Base-by-base conservation (phyloP, 1,140 invertebrate genomes). In the Pristionchus pacificus region DNA sequence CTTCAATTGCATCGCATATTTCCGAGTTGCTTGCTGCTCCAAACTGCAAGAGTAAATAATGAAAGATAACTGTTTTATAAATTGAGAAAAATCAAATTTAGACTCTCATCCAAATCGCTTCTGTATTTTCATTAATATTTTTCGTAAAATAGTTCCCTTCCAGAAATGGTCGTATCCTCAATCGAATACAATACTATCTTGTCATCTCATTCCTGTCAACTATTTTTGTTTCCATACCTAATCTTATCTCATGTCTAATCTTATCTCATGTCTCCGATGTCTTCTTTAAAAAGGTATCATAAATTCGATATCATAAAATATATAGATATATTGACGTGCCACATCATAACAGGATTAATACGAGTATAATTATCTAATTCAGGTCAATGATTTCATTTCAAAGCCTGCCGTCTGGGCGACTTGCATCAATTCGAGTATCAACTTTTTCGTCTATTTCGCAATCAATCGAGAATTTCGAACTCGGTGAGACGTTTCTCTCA, bases 381-480 rank as follows among this genome's bases (percentile, higher is more conserved):
- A 72, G 70, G 59, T 61, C 31, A 32, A 30, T 24, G 55, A 29
- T 29, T 31, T 60, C 33, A 67, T 72, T 32, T 64, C 29, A 15
- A 61, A 30, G 15, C 60, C 1, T 27, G 25, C 25, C 10, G 60
- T 27, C 10, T 25, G 29, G 25, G 60, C 60, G 24, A 65, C 60
- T 68, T 58, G 65, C 15, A 68, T 68, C 30, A 72, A 72, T 65
- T 61, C 58, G 31, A 65, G 71, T 1, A 68, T 68, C 25, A 65
- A 72, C 55, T 72, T 72, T 33, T 72, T 72, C 59, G 65, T 67
- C 14, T 72, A 72, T 30, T 65, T 72, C 30, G 28, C 59, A 32
- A 30, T 72, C 32, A 72, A 72, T 57, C 29, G 32, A 28, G 71
- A 72, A 29, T 73, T 73, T 30, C 71, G 71, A 24, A 31, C 32